Evolutionary conservation across 2,888 invertebrate species (phyloP).

Genomic region (Limnephilus lunatus): DNA sequence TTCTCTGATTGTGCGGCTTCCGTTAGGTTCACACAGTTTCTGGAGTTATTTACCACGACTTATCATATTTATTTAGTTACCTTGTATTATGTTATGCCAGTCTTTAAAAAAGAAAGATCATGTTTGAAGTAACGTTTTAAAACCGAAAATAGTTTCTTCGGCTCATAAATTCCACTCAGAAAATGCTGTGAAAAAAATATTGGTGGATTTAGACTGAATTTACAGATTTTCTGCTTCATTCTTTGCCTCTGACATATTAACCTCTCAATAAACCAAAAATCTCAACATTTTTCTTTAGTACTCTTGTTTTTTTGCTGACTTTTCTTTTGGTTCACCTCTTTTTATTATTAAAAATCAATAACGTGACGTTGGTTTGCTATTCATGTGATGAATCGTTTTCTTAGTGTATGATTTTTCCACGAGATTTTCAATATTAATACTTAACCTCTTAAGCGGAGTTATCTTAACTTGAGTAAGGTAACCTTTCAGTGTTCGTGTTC

Average conservation of each 20-base stretch:
- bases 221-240: not conserved
- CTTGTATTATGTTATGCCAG: too few relatives aligned
- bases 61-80: too few relatives aligned
- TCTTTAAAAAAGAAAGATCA: too few relatives aligned
- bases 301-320: too few relatives aligned
- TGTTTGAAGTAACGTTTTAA: too few relatives aligned
- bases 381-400: not conserved
- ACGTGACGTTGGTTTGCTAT: not conserved
- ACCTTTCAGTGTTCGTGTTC: slow-evolving; percentile 42
- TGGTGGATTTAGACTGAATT: not conserved
- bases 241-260: not conserved
- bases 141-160: too few relatives aligned
- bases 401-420: slow-evolving; percentile 8
- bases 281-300: not conserved
- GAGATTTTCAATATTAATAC: slow-evolving; percentile 30
- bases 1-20: too few relatives aligned
- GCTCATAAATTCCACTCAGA: too few relatives aligned
- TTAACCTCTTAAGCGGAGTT: slow-evolving; percentile 13
- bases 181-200: not conserved
- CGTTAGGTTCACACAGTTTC: too few relatives aligned
- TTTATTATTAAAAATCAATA: not conserved
- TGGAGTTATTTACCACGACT: too few relatives aligned
- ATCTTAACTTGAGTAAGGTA: slow-evolving; percentile 33
- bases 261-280: too few relatives aligned
- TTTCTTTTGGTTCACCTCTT: not conserved